phyloP scores from a whole-genome alignment of 2,113 vertebrate species.

The Orcinus orca region DNA sequence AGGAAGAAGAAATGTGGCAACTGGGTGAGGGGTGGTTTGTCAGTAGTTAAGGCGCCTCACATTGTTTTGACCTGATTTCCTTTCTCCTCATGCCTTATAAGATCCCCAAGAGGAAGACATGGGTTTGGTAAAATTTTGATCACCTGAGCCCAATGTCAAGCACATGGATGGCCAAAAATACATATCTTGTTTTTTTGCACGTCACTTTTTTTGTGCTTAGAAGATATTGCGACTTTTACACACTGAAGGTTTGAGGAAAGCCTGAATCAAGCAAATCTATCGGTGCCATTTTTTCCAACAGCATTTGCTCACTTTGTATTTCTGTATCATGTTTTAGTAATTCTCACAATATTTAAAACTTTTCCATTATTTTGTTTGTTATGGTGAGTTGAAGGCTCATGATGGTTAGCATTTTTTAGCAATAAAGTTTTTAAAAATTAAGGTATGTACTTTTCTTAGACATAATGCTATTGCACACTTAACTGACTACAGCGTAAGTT shows the following conservation, averaged over 20 bases:
- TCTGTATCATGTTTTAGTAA: neutral
- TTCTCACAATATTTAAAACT: neutral
- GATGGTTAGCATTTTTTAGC: neutral
- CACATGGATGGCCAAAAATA: neutral
- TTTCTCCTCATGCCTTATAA: neutral
- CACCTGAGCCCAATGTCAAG: neutral
- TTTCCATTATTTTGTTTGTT: neutral
- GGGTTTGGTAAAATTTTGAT: neutral
- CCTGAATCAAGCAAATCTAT: neutral
- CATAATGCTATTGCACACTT: neutral
- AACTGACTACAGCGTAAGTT: neutral
- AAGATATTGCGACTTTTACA: neutral
- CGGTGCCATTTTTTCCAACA: neutral
- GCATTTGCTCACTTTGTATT: neutral
- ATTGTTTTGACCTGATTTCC: neutral
- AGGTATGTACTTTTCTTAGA: neutral
- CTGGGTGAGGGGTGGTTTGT: neutral
- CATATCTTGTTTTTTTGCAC: neutral
- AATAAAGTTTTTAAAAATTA: neutral
- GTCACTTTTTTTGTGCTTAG: neutral
- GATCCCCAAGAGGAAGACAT: neutral
- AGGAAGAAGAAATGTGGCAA: neutral
- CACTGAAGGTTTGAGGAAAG: neutral
- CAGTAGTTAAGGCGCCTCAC: neutral
- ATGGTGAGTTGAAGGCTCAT: neutral